phyloP scores from a whole-genome alignment of 2,797 vertebrate genomes.

The Danio tinwini region DNA sequence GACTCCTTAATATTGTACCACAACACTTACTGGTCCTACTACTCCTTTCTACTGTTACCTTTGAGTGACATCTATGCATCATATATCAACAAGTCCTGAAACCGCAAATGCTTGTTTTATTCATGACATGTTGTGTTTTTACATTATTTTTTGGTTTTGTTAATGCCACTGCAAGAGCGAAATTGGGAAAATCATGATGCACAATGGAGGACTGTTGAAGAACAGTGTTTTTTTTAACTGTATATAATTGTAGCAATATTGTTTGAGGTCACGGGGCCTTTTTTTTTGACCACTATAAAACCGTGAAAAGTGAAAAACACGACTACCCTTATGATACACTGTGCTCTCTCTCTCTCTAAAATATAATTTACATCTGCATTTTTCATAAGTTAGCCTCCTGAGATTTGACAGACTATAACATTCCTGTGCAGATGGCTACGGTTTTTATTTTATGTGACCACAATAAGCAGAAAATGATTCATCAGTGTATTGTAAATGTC shows the following conservation, averaged over 20 bases:
- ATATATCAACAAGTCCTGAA: slow-evolving; percentile 30
- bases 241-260: slow-evolving; percentile 32
- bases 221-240: slow-evolving; percentile 12
- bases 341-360: background rate
- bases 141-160: background rate
- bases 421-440: slow-evolving; percentile 26
- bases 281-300: slow-evolving; percentile 32
- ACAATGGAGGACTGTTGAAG: slow-evolving; percentile 10
- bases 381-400: background rate
- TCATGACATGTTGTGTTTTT: background rate
- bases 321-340: slow-evolving; percentile 11
- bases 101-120: slow-evolving; percentile 24
- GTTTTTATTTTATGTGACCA: background rate
- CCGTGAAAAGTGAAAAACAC: slow-evolving; percentile 7
- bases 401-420: background rate
- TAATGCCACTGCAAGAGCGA: background rate
- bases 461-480: background rate
- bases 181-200: background rate
- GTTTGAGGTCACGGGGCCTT: background rate
- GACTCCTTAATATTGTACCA: background rate
- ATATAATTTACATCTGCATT: background rate
- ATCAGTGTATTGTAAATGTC: background rate
- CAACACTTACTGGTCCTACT: background rate
- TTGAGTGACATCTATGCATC: slow-evolving; percentile 50
- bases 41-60: slow-evolving; percentile 12